phyloP scores from a whole-genome alignment of 1,140 invertebrate genomes.

The Homalodisca vitripennis region DNA sequence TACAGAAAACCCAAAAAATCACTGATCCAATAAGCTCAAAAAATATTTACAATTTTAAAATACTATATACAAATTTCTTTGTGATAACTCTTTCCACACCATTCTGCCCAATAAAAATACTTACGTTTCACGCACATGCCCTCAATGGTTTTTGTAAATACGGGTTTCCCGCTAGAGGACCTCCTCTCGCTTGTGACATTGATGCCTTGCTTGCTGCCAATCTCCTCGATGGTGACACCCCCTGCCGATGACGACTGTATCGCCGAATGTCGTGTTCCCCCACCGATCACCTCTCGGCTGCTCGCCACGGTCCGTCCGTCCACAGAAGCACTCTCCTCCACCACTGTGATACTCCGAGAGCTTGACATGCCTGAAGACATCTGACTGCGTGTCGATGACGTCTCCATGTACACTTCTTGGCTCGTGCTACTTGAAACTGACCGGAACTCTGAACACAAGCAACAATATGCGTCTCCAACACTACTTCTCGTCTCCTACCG shows the following conservation, averaged over 20 bases:
- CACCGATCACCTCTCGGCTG: slow-evolving; percentile 25
- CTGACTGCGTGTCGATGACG: slow-evolving; percentile 18
- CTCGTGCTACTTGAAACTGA: slow-evolving; percentile 36
- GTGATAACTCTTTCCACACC: too few species aligned
- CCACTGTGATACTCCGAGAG: slow-evolving; percentile 29
- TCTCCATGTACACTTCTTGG: slow-evolving; percentile 37
- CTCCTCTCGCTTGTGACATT: slow-evolving; percentile 7
- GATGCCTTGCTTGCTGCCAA: slow-evolving; percentile 10
- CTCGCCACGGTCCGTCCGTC: slow-evolving; percentile 33
- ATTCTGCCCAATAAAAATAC: too few species aligned
- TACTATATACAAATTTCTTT: too few species aligned
- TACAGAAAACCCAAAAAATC: not conserved
- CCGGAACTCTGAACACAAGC: slow-evolving; percentile 30
- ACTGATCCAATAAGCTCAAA: not conserved
- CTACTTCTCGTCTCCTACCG: too few species aligned
- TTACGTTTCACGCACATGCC: slow-evolving; percentile 77
- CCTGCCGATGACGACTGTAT: slow-evolving; percentile 31
- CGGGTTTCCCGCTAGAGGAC: slow-evolving; percentile 56
- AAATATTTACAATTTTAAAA: slow-evolving; percentile 5
- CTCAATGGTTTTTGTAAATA: slow-evolving; percentile 69
- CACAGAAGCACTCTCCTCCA: slow-evolving; percentile 33
- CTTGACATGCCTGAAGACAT: slow-evolving; percentile 26
- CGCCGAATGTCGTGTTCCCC: slow-evolving; percentile 21
- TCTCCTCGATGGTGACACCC: slow-evolving; percentile 1
- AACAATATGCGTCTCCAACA: not conserved